A percentile compares a stretch with the other conserved stretches of the same genome.
phyloP scores from a whole-genome alignment of 2,888 invertebrate species.

The Leucophora obtusa region DNA sequence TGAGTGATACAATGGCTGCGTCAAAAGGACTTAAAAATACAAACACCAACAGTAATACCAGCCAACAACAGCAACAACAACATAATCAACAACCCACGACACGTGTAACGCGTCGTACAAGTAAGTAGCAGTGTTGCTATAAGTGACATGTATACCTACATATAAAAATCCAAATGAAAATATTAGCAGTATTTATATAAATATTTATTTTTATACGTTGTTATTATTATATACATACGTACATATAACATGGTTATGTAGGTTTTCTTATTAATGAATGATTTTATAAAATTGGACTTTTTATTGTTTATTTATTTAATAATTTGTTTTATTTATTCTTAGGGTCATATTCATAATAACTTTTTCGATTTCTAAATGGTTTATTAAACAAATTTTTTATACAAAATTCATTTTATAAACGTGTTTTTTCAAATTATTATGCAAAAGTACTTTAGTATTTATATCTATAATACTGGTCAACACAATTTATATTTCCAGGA shows the following conservation, averaged over 20 bases:
- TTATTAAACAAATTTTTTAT: no score
- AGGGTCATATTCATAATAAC: no score
- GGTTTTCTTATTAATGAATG: neutral
- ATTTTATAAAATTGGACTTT: conserved; percentile 28
- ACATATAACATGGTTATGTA: neutral
- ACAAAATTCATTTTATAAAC: no score
- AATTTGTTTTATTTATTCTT: conserved; percentile 38
- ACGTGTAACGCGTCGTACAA: conserved; percentile 77
- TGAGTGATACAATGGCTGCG: conserved; percentile 51
- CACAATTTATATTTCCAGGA: neutral
- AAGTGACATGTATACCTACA: conserved; percentile 13
- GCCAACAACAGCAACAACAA: conserved; percentile 33
- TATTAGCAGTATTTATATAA: neutral
- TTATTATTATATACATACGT: neutral
- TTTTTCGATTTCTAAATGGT: no score
- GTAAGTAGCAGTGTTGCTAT: conserved; percentile 71
- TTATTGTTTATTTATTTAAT: conserved; percentile 47
- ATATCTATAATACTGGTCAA: neutral
- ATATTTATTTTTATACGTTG: conserved; percentile 17
- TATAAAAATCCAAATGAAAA: neutral
- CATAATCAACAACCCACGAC: conserved; percentile 67
- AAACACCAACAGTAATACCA: conserved; percentile 40
- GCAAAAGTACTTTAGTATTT: no score
- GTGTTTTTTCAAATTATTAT: no score
- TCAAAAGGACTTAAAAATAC: conserved; percentile 54